phyloP scores from a whole-genome alignment of 2,797 vertebrate species.

The Sparidentex hasta region DNA sequence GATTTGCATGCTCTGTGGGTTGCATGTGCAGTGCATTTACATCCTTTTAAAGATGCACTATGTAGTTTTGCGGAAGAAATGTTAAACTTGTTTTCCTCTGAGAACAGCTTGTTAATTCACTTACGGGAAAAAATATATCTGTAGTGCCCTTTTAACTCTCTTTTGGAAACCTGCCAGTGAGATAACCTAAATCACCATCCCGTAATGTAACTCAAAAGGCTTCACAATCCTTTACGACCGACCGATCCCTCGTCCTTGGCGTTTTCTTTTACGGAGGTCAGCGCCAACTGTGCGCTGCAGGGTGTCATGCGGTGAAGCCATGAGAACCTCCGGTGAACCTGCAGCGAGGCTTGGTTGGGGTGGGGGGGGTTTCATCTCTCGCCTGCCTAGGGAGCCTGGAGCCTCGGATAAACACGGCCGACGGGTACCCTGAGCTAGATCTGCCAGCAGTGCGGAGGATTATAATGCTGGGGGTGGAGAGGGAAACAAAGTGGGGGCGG shows the following conservation, averaged over 20 bases:
- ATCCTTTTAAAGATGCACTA: too few species aligned
- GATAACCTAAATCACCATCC: not conserved
- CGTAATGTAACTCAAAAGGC: not conserved
- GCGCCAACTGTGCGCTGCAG: slow-evolving; percentile 56
- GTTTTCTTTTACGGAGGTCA: slow-evolving; percentile 58
- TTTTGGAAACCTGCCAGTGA: slow-evolving; percentile 5
- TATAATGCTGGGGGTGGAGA: slow-evolving; percentile 25
- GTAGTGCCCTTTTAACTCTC: not conserved
- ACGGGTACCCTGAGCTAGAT: slow-evolving; percentile 51
- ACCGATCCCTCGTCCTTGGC: slow-evolving; percentile 6
- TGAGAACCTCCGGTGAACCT: slow-evolving; percentile 64
- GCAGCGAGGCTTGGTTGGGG: slow-evolving; percentile 23
- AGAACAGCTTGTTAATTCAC: too few species aligned
- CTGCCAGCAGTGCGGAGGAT: slow-evolving; percentile 58
- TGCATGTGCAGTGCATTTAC: too few species aligned
- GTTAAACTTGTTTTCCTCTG: too few species aligned
- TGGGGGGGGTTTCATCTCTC: slow-evolving; percentile 23
- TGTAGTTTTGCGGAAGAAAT: too few species aligned
- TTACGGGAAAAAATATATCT: too few species aligned
- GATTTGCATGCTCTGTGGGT: not conserved
- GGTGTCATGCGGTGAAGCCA: slow-evolving; percentile 49
- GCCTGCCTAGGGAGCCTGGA: slow-evolving; percentile 34
- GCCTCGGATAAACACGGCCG: slow-evolving; percentile 58
- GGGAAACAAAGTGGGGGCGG: not conserved
- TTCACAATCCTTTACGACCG: not conserved